Percentiles rank a stretch among this genome's conserved stretches.
These are phyloP conservation scores for Ivindomyrus marchei DNA, from an alignment of 2,113 vertebrate genomes.

Conservation along the genomic window DNA sequence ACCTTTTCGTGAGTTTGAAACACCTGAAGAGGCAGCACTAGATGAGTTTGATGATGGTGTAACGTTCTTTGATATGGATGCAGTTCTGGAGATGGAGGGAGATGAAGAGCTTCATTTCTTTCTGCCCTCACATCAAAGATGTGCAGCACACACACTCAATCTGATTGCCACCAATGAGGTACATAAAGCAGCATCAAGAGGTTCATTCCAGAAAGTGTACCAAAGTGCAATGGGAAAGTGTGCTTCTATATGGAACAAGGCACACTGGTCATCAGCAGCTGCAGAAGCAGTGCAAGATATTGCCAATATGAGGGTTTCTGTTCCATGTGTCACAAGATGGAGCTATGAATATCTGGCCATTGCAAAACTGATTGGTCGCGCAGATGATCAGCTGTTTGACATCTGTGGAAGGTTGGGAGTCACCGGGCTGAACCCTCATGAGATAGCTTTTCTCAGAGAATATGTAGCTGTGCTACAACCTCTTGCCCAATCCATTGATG, in stretches of 20 bases:
- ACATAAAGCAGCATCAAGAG: not conserved
- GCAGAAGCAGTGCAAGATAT: not conserved
- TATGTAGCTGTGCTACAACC: slow-evolving; percentile 10
- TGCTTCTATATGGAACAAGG: slow-evolving; percentile 1
- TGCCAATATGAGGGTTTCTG: not conserved
- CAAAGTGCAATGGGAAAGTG: slow-evolving; percentile 8
- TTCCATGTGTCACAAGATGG: not conserved
- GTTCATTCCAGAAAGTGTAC: not conserved
- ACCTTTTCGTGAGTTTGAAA: not conserved
- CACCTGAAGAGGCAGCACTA: not conserved
- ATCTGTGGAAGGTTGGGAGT: not conserved
- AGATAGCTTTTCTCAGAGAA: not conserved
- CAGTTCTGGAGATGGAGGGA: slow-evolving; percentile 17
- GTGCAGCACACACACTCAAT: slow-evolving; percentile 7
- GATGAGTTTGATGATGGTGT: not conserved
- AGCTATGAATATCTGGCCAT: slow-evolving; percentile 3
- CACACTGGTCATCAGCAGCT: not conserved
- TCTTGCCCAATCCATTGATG: slow-evolving; percentile 15
- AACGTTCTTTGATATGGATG: slow-evolving; percentile 9
- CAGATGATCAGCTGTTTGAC: not conserved
- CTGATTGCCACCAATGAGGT: slow-evolving; percentile 16
- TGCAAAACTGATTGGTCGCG: not conserved
- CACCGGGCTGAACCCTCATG: not conserved
- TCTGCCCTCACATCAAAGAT: slow-evolving; percentile 14
- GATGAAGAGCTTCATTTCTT: slow-evolving; percentile 20